These are phyloP conservation scores for Poecile atricapillus DNA, from an alignment of 2,113 vertebrate species.

Conservation along the genomic window DNA sequence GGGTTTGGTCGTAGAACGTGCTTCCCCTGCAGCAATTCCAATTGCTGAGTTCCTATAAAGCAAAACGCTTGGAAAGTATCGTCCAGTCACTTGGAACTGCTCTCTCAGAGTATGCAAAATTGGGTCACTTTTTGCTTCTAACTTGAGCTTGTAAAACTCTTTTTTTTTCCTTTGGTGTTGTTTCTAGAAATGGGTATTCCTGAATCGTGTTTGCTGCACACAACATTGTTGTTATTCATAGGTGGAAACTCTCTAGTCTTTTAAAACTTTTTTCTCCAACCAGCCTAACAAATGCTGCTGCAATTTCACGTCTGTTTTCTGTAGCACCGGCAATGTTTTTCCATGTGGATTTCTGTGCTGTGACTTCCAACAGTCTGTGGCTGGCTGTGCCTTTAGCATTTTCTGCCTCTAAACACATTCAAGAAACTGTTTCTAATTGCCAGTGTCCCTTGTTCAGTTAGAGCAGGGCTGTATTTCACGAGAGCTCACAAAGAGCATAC, in stretches of 20 bases:
- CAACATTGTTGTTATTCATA: not conserved
- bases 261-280: not conserved
- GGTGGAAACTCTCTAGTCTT: not conserved
- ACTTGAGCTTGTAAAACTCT: not conserved
- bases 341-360: not conserved
- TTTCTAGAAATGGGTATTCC: not conserved
- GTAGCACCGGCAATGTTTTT: not conserved
- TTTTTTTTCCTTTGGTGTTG: not conserved
- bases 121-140: not conserved
- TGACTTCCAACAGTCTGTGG: not conserved
- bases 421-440: not conserved
- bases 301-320: not conserved
- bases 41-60: not conserved
- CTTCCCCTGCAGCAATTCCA: not conserved
- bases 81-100: rapidly evolving
- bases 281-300: not conserved
- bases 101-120: not conserved
- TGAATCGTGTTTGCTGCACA: not conserved
- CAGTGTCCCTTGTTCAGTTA: not conserved
- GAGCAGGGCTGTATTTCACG: not conserved
- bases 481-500: not conserved
- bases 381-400: not conserved
- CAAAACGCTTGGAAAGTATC: rapidly evolving
- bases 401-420: not conserved
- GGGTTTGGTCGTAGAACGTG: not conserved